These are phyloP conservation scores for Enteromius anoplus DNA, from an alignment of 2,797 vertebrate genomes.

Conservation along the genomic window DNA sequence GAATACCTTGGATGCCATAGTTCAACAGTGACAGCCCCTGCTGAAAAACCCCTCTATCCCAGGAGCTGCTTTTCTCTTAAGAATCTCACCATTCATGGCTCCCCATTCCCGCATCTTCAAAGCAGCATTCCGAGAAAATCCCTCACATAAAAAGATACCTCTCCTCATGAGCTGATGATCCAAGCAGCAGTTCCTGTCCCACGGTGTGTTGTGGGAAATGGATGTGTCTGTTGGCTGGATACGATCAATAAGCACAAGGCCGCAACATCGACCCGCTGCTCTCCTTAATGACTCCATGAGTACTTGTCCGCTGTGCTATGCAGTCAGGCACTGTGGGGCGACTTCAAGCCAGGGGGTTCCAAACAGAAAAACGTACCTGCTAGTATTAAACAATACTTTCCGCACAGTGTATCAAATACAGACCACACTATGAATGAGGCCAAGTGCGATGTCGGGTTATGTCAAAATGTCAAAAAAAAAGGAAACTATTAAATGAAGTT, in stretches of 20 bases:
- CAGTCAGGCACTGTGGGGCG: slow-evolving; percentile 44
- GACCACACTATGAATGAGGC: slow-evolving; percentile 15
- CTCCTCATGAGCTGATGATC: slow-evolving; percentile 23
- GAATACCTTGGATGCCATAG: slow-evolving; percentile 52
- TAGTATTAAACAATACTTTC: slow-evolving; percentile 53
- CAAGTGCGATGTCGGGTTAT: background rate
- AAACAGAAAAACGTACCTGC: slow-evolving; percentile 56
- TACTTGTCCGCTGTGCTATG: slow-evolving; percentile 42
- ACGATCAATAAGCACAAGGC: slow-evolving; percentile 51
- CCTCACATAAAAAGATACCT: slow-evolving; percentile 32
- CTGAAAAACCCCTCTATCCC: slow-evolving; percentile 30
- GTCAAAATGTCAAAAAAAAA: slow-evolving; percentile 37
- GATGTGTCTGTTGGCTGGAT: slow-evolving; percentile 35
- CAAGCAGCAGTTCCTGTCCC: slow-evolving; percentile 29
- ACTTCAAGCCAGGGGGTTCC: slow-evolving; percentile 55
- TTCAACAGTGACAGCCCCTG: slow-evolving; percentile 46
- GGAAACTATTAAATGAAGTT: slow-evolving; percentile 48
- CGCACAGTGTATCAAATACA: slow-evolving; percentile 32
- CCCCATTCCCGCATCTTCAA: slow-evolving; percentile 37
- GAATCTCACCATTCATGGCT: slow-evolving; percentile 47
- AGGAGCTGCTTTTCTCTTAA: slow-evolving; percentile 47
- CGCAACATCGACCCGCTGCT: slow-evolving; percentile 35
- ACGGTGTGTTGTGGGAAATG: slow-evolving; percentile 45
- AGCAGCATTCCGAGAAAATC: slow-evolving; percentile 45
- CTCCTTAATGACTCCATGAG: slow-evolving; percentile 49